Evolutionary conservation across 2,888 invertebrate species (phyloP).

Genomic region (Stenurella melanura): DNA sequence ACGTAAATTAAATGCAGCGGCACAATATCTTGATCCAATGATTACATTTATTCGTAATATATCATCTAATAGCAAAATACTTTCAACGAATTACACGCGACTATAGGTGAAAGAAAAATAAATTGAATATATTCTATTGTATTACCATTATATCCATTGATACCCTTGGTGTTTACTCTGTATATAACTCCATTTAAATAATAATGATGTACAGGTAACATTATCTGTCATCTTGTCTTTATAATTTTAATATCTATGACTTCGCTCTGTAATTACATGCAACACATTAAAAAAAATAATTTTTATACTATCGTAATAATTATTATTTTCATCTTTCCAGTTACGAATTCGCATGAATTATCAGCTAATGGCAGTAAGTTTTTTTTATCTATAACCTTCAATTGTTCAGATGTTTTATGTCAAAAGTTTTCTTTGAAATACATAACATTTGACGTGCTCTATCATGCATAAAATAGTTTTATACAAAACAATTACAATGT

Average conservation of each 20-base stretch:
- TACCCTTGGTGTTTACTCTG: background rate
- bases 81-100: background rate
- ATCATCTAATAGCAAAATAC: background rate
- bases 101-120: background rate
- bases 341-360: slow-evolving; percentile 67
- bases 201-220: slow-evolving; percentile 18
- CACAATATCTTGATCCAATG: too few relatives aligned
- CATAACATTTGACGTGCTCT: slow-evolving; percentile 31
- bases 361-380: slow-evolving; percentile 67
- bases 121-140: background rate
- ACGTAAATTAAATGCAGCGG: too few relatives aligned
- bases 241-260: slow-evolving; percentile 30
- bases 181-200: slow-evolving; percentile 11
- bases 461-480: slow-evolving; percentile 19
- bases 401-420: slow-evolving; percentile 55
- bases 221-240: slow-evolving; percentile 22
- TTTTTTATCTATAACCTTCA: slow-evolving; percentile 58
- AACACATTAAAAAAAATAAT: slow-evolving; percentile 28
- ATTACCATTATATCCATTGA: background rate
- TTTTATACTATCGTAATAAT: slow-evolving; percentile 51
- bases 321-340: slow-evolving; percentile 67
- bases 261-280: slow-evolving; percentile 36
- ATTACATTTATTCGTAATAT: background rate
- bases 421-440: slow-evolving; percentile 47
- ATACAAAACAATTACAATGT: slow-evolving; percentile 21